Evolutionary conservation across 2,797 vertebrate species (phyloP).

Genomic region (Centropyge bicolor): DNA sequence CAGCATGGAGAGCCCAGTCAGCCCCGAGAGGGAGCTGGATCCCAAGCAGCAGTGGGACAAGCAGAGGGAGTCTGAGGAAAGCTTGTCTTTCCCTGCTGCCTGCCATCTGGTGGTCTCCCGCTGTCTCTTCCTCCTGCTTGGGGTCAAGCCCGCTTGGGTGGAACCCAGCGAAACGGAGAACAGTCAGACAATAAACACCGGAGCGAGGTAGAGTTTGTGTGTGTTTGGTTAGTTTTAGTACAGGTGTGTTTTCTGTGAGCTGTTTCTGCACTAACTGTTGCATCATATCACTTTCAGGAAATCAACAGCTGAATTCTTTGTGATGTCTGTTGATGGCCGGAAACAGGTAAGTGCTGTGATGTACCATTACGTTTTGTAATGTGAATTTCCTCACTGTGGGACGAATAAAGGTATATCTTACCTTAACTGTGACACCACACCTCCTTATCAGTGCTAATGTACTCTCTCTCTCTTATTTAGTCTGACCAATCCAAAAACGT

Average conservation of each 20-base stretch:
- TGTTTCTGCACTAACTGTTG: constrained; percentile 8
- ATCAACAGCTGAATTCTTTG: constrained; percentile 64
- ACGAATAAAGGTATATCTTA: too few species aligned
- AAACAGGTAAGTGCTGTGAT: constrained; percentile 67
- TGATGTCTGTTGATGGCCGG: constrained; percentile 53
- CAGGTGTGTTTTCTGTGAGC: constrained; percentile 8
- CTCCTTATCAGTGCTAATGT: constrained; percentile 22
- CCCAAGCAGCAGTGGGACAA: constrained; percentile 76
- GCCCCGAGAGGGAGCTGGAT: constrained; percentile 78
- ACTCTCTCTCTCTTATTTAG: constrained; percentile 69
- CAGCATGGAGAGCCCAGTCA: constrained; percentile 83
- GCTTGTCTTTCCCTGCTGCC: constrained; percentile 81
- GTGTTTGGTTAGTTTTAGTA: constrained; percentile 1
- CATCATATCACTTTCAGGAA: constrained; percentile 65
- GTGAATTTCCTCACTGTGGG: too few species aligned
- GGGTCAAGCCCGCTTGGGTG: constrained; percentile 85
- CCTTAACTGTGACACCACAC: background rate
- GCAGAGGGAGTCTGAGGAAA: constrained; percentile 76
- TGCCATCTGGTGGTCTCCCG: constrained; percentile 87
- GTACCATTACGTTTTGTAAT: too few species aligned
- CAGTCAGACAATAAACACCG: constrained; percentile 34
- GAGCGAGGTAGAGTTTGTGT: constrained; percentile 70
- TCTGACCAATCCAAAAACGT: constrained; percentile 78
- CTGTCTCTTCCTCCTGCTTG: constrained; percentile 87
- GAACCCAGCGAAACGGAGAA: constrained; percentile 74